Conservation (phyloP, 2,797 vertebrate genomes). For the Phrynocephalus guinanensis region DNA sequence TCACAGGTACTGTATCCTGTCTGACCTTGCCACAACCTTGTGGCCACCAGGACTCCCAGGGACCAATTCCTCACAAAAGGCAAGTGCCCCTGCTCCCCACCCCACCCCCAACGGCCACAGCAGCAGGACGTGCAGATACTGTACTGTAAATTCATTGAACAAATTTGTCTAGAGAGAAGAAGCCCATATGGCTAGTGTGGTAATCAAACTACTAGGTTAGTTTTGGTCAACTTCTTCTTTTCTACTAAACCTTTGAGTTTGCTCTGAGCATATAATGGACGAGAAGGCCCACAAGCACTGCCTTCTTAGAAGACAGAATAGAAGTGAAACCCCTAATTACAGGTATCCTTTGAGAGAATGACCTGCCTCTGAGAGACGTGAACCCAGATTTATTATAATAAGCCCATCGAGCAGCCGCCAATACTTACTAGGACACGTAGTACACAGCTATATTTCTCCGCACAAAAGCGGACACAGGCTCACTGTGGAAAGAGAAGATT, state of each 20-base stretch:
- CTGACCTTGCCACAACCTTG: no score
- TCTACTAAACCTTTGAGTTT: no score
- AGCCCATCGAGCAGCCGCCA: rapidly evolving
- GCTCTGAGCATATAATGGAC: neutral
- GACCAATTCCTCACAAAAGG: no score
- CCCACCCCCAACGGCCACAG: no score
- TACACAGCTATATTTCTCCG: constrained; percentile 82
- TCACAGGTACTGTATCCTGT: no score
- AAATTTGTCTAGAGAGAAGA: no score
- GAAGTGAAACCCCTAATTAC: neutral
- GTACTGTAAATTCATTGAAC: no score
- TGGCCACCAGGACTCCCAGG: no score
- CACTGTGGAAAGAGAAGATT: constrained; percentile 69
- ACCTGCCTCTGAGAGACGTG: neutral
- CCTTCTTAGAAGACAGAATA: neutral
- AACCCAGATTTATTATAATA: neutral
- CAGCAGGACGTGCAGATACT: no score
- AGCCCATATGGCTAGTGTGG: neutral
- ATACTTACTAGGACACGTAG: constrained; percentile 91
- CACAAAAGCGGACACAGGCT: constrained; percentile 84
- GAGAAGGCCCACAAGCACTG: neutral
- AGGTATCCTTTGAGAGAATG: no score
- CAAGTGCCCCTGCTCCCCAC: no score
- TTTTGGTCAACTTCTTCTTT: neutral
- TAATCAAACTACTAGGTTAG: neutral